Evolutionary conservation across 1,140 invertebrate genomes (phyloP).

Genomic region (Drosophila sproati): DNA sequence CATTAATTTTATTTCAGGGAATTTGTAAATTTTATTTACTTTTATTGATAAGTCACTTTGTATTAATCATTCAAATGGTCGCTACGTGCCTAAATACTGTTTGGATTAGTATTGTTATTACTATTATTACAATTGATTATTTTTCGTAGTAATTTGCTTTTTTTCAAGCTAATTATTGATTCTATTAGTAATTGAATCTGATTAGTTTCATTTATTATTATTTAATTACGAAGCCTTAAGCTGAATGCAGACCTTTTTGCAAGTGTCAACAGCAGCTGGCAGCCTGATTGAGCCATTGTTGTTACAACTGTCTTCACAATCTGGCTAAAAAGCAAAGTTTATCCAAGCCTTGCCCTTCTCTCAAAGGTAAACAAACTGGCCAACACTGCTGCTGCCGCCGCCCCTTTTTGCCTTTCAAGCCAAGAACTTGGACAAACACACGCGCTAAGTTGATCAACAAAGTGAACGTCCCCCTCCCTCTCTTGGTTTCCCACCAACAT

Average conservation of each 20-base stretch:
- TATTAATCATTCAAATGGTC: constrained; percentile 5
- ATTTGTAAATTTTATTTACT: constrained; percentile 2
- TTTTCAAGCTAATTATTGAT: background rate
- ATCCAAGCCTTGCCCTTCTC: constrained; percentile 23
- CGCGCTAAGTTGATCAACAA: constrained; percentile 45
- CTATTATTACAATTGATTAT: background rate
- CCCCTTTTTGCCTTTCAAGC: constrained; percentile 11
- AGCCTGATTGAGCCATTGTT: constrained; percentile 44
- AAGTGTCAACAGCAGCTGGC: constrained; percentile 21
- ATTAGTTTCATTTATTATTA: background rate
- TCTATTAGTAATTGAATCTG: background rate
- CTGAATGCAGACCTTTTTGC: constrained; percentile 3
- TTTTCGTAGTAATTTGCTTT: constrained; percentile 7
- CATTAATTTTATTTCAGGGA: background rate
- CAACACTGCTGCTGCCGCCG: background rate
- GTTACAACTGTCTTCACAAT: constrained; percentile 28
- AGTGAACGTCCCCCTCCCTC: background rate
- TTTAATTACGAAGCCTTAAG: constrained; percentile 4
- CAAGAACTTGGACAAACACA: constrained; percentile 38
- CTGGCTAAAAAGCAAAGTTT: constrained; percentile 35
- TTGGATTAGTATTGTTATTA: constrained; percentile 8
- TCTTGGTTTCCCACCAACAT: too few relatives aligned
- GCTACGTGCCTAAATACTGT: constrained; percentile 31
- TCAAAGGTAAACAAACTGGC: constrained; percentile 37
- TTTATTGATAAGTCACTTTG: background rate